These are phyloP conservation scores for Drosophila hamatofila DNA, from an alignment of 2,888 invertebrate species.

Conservation along the genomic window DNA sequence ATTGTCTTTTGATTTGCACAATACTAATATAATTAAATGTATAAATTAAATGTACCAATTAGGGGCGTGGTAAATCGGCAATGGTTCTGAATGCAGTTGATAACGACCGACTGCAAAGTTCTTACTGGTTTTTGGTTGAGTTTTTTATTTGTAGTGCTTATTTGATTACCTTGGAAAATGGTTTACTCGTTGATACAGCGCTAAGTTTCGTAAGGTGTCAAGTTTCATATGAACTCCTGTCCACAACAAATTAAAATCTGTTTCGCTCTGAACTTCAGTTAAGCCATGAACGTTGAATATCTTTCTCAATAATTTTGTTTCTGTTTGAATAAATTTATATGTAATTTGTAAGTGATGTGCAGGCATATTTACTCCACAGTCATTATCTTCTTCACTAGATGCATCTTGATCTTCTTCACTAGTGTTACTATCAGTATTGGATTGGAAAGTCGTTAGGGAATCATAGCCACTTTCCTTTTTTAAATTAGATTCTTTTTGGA, in stretches of 20 bases:
- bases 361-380: slow-evolving; percentile 86
- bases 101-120: too few species aligned
- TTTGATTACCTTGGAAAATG: slow-evolving; percentile 93
- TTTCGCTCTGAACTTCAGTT: slow-evolving; percentile 89
- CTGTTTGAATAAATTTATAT: slow-evolving; percentile 92
- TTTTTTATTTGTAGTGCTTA: too few species aligned
- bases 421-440: slow-evolving; percentile 34
- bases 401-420: slow-evolving; percentile 66
- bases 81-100: too few species aligned
- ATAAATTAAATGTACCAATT: too few species aligned
- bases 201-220: slow-evolving; percentile 91
- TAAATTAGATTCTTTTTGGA: slow-evolving; percentile 34
- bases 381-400: slow-evolving; percentile 70
- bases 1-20: too few species aligned
- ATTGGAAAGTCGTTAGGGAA: slow-evolving; percentile 32
- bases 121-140: too few species aligned
- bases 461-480: slow-evolving; percentile 54
- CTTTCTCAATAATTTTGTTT: slow-evolving; percentile 91
- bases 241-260: slow-evolving; percentile 95
- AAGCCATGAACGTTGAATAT: slow-evolving; percentile 92
- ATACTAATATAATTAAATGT: too few species aligned
- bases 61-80: too few species aligned
- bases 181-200: slow-evolving; percentile 96
- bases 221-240: slow-evolving; percentile 97
- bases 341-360: slow-evolving; percentile 90